Evolutionary conservation across 2,888 invertebrate genomes (phyloP), one percentile per base, ranked within the genome.

Genomic region (Drosophila rellima): DNA sequence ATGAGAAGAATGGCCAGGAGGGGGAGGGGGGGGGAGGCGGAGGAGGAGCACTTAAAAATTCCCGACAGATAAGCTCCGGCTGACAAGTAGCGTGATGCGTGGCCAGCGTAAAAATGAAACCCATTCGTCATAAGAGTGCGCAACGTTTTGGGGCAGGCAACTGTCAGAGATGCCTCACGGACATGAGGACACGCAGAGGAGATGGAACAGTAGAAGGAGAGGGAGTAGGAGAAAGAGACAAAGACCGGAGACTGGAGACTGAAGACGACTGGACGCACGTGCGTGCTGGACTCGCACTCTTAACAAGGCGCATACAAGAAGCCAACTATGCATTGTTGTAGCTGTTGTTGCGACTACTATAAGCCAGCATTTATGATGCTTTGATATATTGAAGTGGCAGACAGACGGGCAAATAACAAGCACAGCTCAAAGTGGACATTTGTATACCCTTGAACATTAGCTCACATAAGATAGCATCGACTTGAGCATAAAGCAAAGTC

Each of bases 291-390:
- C 44, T 65, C 42, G 17, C 40, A 26, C 26, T 26, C 7, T 7
- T 26, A 26, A 65, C 61, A 42, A 65, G 57, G 26, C 56, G 29
- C 48, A 69, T 42, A 23, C 56, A 54, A 40, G 45, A 26, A 56
- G 44, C 15, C 40, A 48, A 47, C 54, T 37, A 55, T 40, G 6
- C 26, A 3, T 2, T 5, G 26, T 7, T 26, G 60, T 23, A 50
- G 60, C 39, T 74, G 52, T 35, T 70, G 80, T 42, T 61, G 73
- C 72, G 68, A 70, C 75, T 69, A 75, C n/a, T 87, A 68, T 67
- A 79, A 76, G 86, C 69, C 82, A 77, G 86, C 88, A 78, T 87
- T 87, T 81, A 76, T 84, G 88, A 76, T 87, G 85, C 85, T 82
- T 84, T 82, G 82, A 82, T 87, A 82, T 81, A 82, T 87, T 88